Evolutionary conservation across 2,888 invertebrate species (phyloP).

Genomic region (Beris chalybata): DNA sequence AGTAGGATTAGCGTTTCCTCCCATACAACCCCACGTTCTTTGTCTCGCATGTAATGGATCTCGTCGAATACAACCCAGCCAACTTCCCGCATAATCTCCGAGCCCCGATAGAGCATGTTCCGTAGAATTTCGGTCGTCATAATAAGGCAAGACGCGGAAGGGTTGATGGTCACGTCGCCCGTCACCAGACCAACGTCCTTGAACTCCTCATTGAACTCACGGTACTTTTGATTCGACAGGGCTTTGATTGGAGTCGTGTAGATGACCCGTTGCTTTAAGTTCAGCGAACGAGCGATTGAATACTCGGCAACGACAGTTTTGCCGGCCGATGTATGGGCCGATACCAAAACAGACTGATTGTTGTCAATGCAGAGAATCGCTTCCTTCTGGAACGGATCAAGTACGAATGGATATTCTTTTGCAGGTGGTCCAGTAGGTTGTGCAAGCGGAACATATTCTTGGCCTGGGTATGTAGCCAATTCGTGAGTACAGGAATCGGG

Average conservation of each 20-base stretch:
- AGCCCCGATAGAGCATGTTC: slow-evolving; percentile 98
- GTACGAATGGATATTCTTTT: slow-evolving; percentile 89
- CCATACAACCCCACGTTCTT: slow-evolving; percentile 99
- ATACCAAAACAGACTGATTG: slow-evolving; percentile 96
- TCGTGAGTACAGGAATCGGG: slow-evolving; percentile 95
- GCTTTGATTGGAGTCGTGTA: slow-evolving; percentile 99
- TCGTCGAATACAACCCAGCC: slow-evolving; percentile 99
- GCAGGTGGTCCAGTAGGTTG: slow-evolving; percentile 71
- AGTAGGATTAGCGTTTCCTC: slow-evolving; percentile 92
- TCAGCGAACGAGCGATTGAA: slow-evolving; percentile 92
- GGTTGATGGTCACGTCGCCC: slow-evolving; percentile 99
- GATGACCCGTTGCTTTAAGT: slow-evolving; percentile 95
- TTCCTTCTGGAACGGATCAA: slow-evolving; percentile 98
- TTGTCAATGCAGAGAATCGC: slow-evolving; percentile 97
- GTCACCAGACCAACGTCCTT: slow-evolving; percentile 98
- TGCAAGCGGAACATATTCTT: slow-evolving; percentile 70
- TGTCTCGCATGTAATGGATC: slow-evolving; percentile 99
- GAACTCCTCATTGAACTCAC: slow-evolving; percentile 97
- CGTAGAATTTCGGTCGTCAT: slow-evolving; percentile 99
- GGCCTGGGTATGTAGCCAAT: slow-evolving; percentile 89
- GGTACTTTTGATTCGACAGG: slow-evolving; percentile 97
- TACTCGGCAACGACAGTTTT: slow-evolving; percentile 99
- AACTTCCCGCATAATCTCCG: slow-evolving; percentile 98
- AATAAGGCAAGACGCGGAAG: slow-evolving; percentile 94
- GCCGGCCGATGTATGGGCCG: slow-evolving; percentile 99